phyloP scores from a whole-genome alignment of 2,888 invertebrate genomes.

The Corythucha ciliata region DNA sequence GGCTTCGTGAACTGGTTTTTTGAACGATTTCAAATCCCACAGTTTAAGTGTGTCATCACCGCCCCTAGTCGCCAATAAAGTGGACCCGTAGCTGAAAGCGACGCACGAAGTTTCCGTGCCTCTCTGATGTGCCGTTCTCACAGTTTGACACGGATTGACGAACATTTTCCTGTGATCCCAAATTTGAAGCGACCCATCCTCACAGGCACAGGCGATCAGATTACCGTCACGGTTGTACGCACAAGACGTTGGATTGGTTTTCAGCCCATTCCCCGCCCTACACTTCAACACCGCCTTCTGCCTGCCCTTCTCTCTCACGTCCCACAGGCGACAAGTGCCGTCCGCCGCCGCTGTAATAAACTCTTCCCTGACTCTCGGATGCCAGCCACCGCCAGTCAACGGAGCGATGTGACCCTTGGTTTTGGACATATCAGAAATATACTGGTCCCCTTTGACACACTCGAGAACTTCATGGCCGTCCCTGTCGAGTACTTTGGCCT shows the following conservation, averaged over 20 bases:
- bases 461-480: constrained; percentile 90
- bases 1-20: constrained; percentile 61
- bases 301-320: constrained; percentile 59
- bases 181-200: constrained; percentile 91
- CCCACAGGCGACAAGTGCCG: constrained; percentile 88
- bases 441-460: constrained; percentile 91
- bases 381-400: constrained; percentile 85
- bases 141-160: constrained; percentile 72
- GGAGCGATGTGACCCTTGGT: constrained; percentile 93
- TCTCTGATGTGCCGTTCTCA: constrained; percentile 69
- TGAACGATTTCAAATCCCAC: constrained; percentile 84
- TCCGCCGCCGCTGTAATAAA: constrained; percentile 93
- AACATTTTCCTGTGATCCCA: constrained; percentile 92
- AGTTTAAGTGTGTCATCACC: constrained; percentile 91
- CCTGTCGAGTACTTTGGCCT: constrained; percentile 86
- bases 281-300: constrained; percentile 82
- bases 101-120: constrained; percentile 75
- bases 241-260: constrained; percentile 75
- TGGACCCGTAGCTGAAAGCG: constrained; percentile 72
- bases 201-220: constrained; percentile 81
- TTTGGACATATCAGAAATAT: constrained; percentile 84
- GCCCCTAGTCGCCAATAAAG: constrained; percentile 64
- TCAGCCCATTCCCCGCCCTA: constrained; percentile 72
- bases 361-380: constrained; percentile 80
- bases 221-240: constrained; percentile 76